Conservation (phyloP, 2,113 vertebrate genomes). For the Amphilophus citrinellus region DNA sequence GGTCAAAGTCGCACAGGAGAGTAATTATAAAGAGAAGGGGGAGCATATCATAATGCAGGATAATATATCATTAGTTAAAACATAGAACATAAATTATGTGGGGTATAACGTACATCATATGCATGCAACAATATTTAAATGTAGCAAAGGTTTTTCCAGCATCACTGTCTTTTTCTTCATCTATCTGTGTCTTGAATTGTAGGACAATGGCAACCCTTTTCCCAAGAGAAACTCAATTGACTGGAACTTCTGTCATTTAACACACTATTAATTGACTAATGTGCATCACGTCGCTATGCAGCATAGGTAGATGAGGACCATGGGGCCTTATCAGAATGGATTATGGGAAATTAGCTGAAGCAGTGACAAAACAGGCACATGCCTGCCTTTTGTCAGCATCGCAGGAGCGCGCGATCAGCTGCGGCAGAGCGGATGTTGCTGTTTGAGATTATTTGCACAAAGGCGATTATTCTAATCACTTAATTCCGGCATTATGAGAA, state of each 20-base stretch:
- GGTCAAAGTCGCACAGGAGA: not conserved
- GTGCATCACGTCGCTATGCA: constrained; percentile 85
- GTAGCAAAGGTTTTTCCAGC: not conserved
- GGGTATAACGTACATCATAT: constrained; percentile 3
- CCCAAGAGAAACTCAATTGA: constrained; percentile 91
- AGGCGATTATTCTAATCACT: constrained; percentile 82
- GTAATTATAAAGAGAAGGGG: not conserved
- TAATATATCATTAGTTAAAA: constrained; percentile 23
- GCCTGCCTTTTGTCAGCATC: constrained; percentile 56
- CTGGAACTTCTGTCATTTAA: constrained; percentile 96
- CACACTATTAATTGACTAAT: constrained; percentile 99
- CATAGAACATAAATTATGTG: constrained; percentile 8
- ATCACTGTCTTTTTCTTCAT: constrained; percentile 46
- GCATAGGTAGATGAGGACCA: constrained; percentile 88
- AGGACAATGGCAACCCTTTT: constrained; percentile 66
- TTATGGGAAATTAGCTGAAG: constrained; percentile 83
- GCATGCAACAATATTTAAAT: constrained; percentile 4
- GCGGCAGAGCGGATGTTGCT: constrained; percentile 69
- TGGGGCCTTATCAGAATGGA: constrained; percentile 85
- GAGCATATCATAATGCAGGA: not conserved
- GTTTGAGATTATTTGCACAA: constrained; percentile 76
- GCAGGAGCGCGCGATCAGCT: constrained; percentile 58
- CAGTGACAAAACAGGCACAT: constrained; percentile 51
- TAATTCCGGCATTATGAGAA: constrained; percentile 80
- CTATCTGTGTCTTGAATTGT: constrained; percentile 44